Evolutionary conservation across 2,797 vertebrate species (phyloP).

Genomic region (Mastacembelus armatus): DNA sequence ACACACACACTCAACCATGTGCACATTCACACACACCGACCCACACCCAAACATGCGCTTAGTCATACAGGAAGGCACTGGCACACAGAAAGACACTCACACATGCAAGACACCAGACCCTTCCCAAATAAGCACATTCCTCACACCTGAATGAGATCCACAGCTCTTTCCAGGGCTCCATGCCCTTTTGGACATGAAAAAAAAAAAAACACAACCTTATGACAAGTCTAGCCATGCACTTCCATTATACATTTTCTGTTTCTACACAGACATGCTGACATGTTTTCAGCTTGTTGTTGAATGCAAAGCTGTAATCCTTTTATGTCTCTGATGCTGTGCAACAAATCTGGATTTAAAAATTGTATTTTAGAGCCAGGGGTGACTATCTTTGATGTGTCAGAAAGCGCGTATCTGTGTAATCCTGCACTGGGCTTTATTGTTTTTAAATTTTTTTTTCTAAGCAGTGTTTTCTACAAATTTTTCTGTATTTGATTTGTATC

Average conservation of each 20-base stretch:
- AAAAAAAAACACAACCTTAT: no score
- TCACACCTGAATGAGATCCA: slow-evolving; percentile 72
- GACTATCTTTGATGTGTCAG: no score
- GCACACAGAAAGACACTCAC: slow-evolving; percentile 65
- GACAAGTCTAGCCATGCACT: slow-evolving; percentile 24
- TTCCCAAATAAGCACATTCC: slow-evolving; percentile 76
- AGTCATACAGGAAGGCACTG: slow-evolving; percentile 62
- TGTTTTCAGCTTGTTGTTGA: slow-evolving; percentile 25
- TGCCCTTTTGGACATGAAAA: slow-evolving; percentile 58
- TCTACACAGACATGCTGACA: slow-evolving; percentile 51
- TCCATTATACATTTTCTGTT: slow-evolving; percentile 41
- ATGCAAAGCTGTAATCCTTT: neutral
- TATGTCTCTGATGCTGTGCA: neutral
- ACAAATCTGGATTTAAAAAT: no score
- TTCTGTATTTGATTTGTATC: no score
- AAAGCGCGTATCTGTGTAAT: no score
- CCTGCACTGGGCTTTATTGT: no score
- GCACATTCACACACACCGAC: slow-evolving; percentile 25
- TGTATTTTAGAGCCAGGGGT: no score
- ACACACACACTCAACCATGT: slow-evolving; percentile 14
- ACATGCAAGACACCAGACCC: slow-evolving; percentile 71
- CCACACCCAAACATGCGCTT: slow-evolving; percentile 57
- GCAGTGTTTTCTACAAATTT: no score
- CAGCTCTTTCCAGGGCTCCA: slow-evolving; percentile 51
- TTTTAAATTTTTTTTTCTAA: no score